Conservation (phyloP, 1,140 invertebrate genomes). For the Polypedilum pembai region DNA sequence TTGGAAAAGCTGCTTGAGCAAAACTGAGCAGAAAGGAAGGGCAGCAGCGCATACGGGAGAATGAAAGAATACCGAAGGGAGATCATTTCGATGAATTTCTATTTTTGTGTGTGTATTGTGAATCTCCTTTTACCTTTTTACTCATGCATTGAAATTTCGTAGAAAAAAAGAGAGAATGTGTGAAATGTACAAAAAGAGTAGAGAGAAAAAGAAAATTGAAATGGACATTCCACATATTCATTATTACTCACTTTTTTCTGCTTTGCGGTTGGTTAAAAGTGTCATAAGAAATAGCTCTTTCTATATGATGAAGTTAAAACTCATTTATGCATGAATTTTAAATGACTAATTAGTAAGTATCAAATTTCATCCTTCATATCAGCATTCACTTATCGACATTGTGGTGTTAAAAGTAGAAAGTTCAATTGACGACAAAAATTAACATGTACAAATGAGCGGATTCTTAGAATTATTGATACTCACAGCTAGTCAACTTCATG, state of each 20-base stretch:
- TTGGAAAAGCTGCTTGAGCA: slow-evolving; percentile 9
- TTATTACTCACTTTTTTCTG: background rate
- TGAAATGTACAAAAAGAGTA: background rate
- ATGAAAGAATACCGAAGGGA: slow-evolving; percentile 21
- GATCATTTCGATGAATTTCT: background rate
- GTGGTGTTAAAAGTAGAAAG: background rate
- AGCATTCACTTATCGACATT: background rate
- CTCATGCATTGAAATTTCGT: background rate
- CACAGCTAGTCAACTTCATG: background rate
- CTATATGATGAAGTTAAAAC: background rate
- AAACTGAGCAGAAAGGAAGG: background rate
- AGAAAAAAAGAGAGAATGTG: background rate
- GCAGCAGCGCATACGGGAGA: background rate
- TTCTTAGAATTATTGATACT: background rate
- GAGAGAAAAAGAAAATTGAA: background rate
- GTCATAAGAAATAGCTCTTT: background rate
- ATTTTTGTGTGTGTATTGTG: background rate
- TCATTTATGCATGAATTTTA: background rate
- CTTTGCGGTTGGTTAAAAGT: background rate
- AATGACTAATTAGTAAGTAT: background rate
- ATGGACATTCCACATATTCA: slow-evolving; percentile 7
- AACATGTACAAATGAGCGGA: background rate
- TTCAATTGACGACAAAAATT: background rate
- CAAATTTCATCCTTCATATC: background rate
- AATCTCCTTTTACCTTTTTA: background rate